Evolutionary conservation across 2,113 vertebrate genomes (phyloP), one percentile per base, ranked within the genome.

Genomic region (Pangasianodon hypophthalmus): DNA sequence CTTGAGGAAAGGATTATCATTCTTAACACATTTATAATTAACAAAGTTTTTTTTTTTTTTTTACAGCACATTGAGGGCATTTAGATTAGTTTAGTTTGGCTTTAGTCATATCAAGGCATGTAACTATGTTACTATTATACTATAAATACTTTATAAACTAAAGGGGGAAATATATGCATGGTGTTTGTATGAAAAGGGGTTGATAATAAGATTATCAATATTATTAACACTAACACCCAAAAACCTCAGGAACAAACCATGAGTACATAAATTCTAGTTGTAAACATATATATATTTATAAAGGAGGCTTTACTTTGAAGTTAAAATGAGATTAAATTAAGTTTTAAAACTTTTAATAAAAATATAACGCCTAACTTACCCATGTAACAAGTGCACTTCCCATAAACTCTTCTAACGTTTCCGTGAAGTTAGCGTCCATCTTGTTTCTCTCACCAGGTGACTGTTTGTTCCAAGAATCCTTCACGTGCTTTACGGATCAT

Each of bases 361-460:
- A 5, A 26, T 44, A 29, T 21, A 37, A 82, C 8, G 13, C 18
- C 13, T 67, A 90, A 95, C 96, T 84, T 95, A 97, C 96, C 96
- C 96, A 97, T 71, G 94, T 95, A 89, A 94, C 96, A 93, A 97
- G 91, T 56, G 96, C 94, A 88, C 96, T 95, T 41, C 91, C 94
- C 94, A 96, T 94, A 92, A 97, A 97, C 86, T 95, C 96, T 64
- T 96, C 95, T 94, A 97, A 93, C 90, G 92, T 95, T 91, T 96
- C 95, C 92, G 93, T 92, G 52, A 94, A 92, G 89, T 92, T 90
- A 14, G 89, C 93, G 84, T 96, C 96, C 96, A 96, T 97, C 86
- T 90, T 92, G 80, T 24, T 87, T 46, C 52, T 71, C 87, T 89
- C 64, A 75, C 18, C 88, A 62, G 60, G 58, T 90, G 64, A 3